Evolutionary conservation across 2,113 vertebrate species (phyloP).

Genomic region (Axis porcinus): DNA sequence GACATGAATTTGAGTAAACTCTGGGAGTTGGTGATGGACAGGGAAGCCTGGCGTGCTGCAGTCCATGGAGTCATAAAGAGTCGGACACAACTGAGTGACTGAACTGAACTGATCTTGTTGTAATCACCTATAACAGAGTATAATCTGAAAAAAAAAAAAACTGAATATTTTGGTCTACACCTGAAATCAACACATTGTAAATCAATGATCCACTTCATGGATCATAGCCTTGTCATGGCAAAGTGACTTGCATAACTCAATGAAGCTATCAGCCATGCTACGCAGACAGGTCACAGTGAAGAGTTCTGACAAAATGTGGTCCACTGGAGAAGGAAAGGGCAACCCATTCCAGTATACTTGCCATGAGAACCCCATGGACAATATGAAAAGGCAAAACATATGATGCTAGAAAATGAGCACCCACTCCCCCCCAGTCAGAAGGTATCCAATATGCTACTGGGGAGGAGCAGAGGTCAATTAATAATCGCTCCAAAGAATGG

Average conservation of each 20-base stretch:
- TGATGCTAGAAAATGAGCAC: background rate
- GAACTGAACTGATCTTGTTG: background rate
- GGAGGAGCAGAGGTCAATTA: background rate
- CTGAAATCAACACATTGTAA: background rate
- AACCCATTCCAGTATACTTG: background rate
- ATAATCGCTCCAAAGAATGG: background rate
- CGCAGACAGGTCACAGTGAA: background rate
- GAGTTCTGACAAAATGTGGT: background rate
- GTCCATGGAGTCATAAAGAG: background rate
- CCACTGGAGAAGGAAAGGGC: background rate
- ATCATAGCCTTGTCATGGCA: background rate
- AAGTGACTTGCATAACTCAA: background rate
- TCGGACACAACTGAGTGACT: background rate
- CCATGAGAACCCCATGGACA: background rate
- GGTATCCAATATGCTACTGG: background rate
- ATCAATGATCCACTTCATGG: background rate
- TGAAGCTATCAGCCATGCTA: background rate
- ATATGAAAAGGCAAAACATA: background rate
- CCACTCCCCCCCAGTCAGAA: background rate
- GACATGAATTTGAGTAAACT: background rate
- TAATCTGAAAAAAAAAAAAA: background rate
- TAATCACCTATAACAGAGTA: background rate
- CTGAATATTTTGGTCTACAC: background rate
- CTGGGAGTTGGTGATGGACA: background rate
- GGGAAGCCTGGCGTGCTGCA: background rate